Conservation (phyloP, 2,113 vertebrate genomes). For the Equus quagga region DNA sequence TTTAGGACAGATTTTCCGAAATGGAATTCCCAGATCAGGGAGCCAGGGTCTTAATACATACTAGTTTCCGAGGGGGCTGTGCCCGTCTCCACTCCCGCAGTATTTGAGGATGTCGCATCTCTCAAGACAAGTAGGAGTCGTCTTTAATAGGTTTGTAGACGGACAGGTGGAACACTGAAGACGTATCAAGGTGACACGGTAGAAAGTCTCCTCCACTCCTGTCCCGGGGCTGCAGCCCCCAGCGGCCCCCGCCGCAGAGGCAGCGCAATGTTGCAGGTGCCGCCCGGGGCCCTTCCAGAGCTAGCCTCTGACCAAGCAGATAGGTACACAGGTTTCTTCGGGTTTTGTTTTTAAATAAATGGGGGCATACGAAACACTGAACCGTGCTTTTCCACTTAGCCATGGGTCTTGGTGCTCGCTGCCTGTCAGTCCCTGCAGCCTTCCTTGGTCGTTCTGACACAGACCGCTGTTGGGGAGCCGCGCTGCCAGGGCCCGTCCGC, state of each 20-base stretch:
- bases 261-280: background rate
- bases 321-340: background rate
- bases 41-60: background rate
- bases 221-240: background rate
- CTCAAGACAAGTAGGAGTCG: background rate
- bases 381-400: background rate
- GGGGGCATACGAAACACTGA: no score
- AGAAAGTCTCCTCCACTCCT: background rate
- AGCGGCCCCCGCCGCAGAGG: background rate
- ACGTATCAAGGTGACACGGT: background rate
- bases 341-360: background rate
- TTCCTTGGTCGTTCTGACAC: accelerated
- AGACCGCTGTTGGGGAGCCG: accelerated
- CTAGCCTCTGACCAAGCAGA: background rate
- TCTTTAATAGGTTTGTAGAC: background rate
- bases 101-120: background rate
- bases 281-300: background rate
- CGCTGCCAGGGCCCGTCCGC: no score
- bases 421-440: accelerated
- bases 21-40: background rate
- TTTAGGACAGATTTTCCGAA: background rate
- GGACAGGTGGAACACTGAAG: background rate
- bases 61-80: background rate
- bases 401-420: accelerated
- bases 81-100: background rate